Evolutionary conservation across 2,888 invertebrate species (phyloP), one percentile per base, ranked within the genome.

Genomic region (Platynereis dumerilii): DNA sequence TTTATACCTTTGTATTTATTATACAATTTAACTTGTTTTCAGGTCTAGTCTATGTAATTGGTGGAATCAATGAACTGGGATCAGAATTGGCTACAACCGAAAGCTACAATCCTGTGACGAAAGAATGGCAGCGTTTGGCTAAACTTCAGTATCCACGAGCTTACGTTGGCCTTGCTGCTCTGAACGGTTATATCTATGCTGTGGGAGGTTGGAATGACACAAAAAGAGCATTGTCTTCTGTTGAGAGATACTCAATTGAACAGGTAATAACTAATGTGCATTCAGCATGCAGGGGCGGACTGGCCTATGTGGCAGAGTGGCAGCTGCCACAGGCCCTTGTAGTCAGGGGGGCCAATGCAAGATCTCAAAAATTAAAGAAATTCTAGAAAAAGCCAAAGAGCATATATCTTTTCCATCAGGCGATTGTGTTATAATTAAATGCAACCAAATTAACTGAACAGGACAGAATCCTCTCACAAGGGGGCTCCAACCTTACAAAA

Each of bases 11-110:
- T n/a, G n/a, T n/a, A n/a, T n/a, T n/a, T n/a, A n/a, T n/a, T n/a
- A n/a, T n/a, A n/a, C n/a, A n/a, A n/a, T n/a, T n/a, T 22, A 17
- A 22, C 20, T 52, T 22, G 70, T 65, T 79, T 80, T 2, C 79
- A 91, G 92, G 92, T 69, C 84, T 92, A 58, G 92, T 96, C 78
- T 96, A 95, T 84, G 89, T 96, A 75, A 92, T 94, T 60, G 96
- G 96, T 28, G 96, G 96, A 0, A 92, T 76, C 56, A 78, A 74
- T 69, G 78, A 80, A 45, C 70, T 76, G 28, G 78, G 78, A 28
- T 70, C 68, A 48, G 81, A 80, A 69, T 61, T 80, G 53, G 71
- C 73, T 3, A 60, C 66, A 26, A 75, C 78, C 2, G 80, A 83
- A 65, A 76, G 77, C 64, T 83, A 76, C 69, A 81, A 82, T 67